Base-by-base conservation (phyloP, 2,113 vertebrate genomes). In the Clarias batrachus region DNA sequence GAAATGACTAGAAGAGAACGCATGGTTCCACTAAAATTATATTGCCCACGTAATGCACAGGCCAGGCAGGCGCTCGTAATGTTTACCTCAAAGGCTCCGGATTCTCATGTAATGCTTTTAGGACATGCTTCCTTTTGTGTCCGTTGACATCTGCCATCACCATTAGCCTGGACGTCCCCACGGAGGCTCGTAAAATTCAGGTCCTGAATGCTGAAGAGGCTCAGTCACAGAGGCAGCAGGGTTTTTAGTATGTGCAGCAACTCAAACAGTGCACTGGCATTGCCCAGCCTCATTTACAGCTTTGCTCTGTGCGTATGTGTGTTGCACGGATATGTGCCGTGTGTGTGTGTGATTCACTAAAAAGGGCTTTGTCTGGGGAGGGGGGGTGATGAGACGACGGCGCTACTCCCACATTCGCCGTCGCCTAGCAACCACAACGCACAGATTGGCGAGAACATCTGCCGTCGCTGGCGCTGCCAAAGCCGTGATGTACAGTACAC, bases 391-490 rank as follows among this genome's bases (percentile, higher is more conserved):
- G 81, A 62, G 80, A 57, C 25, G 66, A 82, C 77, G 76, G 81
- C 37, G 21, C 84, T 86, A 85, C 87, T 88, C 85, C 83, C 78
- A 89, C 84, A 88, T 87, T 90, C 30, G 23, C 48, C 37, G 81
- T 91, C 60, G 77, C 91, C 82, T 87, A 90, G 91, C 91, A 88
- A 90, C 89, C 76, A 63, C 84, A 88, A 90, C 87, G 88, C 91
- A 91, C 88, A 88, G 89, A 91, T 91, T 89, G 89, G 87, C 48
- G 77, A 87, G 88, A 91, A 91, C 91, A 91, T 90, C 91, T 91
- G 91, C 86, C 81, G 63, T 88, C 14, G 66, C 60, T 70, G 73
- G 83, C 48, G 48, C 41, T 89, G 89, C 87, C 87, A 91, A 88
- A 89, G 82, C 70, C 17, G 80, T 85, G 88, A 84, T 84, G 87